Evolutionary conservation across 2,113 vertebrate genomes (phyloP), one percentile per base, ranked within the genome.

Genomic region (Campylomormyrus numenius): DNA sequence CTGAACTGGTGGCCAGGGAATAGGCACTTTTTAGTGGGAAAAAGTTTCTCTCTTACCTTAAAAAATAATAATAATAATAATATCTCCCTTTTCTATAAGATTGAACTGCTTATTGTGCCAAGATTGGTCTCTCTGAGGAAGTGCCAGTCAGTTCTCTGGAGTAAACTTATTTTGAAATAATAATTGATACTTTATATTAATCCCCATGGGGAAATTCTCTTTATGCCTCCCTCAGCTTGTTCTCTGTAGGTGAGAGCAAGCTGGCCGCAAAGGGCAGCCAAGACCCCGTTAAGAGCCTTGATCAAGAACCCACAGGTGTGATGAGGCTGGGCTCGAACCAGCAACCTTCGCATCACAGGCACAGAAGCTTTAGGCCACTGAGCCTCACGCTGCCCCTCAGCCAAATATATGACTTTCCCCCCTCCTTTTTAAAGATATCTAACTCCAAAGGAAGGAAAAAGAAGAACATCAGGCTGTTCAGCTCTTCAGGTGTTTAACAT

Each of bases 101-200:
- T 92, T 46, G 91, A 94, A 94, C 92, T 93, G 92, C 91, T 93
- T 49, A 42, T 83, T 42, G 88, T 80, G 85, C 90, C 42, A 50
- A 92, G 24, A 92, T 92, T 92, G 90, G 93, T 91, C 92, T 93
- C 90, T 94, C 90, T 92, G 90, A 93, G 94, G 90, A 89, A 93
- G 94, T 94, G 91, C 94, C 77, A 92, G 94, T 94, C 91, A 93
- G 89, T 94, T 92, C 95, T 95, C 94, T 0, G 88, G 94, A 95
- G 94, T 9, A 24, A 58, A 8, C 56, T 8, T 58, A n/a, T 62
- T 96, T 96, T 94, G 53, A 56, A 56, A 21, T 56, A 56, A 56
- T 56, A 56, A 56, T 56, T 56, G 53, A 56, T 56, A 21, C 53
- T 56, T 56, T 56, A 21, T 21, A 21, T 56, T 56, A 56, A 56